Evolutionary conservation across 2,113 vertebrate species (phyloP), one percentile per base, ranked within the genome.

Genomic region (Elachura formosa): DNA sequence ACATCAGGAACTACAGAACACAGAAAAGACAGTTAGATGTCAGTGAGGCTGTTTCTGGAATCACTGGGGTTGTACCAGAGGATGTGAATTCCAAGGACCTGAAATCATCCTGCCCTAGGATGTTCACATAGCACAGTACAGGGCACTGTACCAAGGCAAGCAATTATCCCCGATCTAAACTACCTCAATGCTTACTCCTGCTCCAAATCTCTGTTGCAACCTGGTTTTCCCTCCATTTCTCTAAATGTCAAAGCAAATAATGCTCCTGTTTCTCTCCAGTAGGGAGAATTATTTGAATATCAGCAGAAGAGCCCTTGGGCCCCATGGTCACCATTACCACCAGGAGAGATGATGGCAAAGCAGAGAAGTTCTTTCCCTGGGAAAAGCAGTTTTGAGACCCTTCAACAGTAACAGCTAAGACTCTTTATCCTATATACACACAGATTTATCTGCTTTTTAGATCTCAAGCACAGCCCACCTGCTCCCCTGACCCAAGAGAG

Each of bases 71-170:
- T 76, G 68, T 84, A 40, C 11, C 21, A 87, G 16, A 61, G 40
- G 28, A 38, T 36, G 5, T 33, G 9, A 77, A 72, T 74, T 58
- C 40, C 26, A 64, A 41, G 18, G 28, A 87, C 3, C 23, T 26
- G 18, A 29, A 59, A 9, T 7, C 36, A 66, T n/a, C 19, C 23
- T 54, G 62, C 54, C 40, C 52, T 55, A 46, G 41, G 58, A 52
- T 6, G 5, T 15, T 11, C 22, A 40, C 23, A 41, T 2, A 62
- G 12, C 25, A 73, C 0, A 2, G 29, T 6, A 22, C 15, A n/a
- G 10, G 15, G 51, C 38, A 49, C 26, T 12, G 20, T 13, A 84
- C 33, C 29, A 63, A 43, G 56, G 6, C 11, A 62, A 84, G 29
- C 8, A 72, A 22, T 5, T 38, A 45, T 86, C 31, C 18, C 29